Percentiles rank a stretch among this genome's conserved stretches.
Conservation (phyloP, 1,140 invertebrate genomes). For the Druon quercuslanigerum region DNA sequence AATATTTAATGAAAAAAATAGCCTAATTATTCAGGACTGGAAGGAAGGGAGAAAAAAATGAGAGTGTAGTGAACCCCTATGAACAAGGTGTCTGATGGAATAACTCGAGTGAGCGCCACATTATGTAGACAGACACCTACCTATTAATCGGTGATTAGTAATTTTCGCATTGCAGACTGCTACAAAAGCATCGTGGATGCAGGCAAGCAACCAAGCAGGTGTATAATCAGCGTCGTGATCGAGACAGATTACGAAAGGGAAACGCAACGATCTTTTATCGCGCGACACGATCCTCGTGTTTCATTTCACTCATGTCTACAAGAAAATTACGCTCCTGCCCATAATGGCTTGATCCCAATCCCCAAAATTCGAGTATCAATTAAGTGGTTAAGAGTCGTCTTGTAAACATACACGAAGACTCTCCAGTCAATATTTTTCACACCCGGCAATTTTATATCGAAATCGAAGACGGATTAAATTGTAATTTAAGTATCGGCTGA, state of each 20-base stretch:
- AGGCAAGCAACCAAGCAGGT: conserved; percentile 8
- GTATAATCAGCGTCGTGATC: conserved; percentile 29
- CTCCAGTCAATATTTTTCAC: too few relatives aligned
- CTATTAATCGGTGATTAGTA: conserved; percentile 31
- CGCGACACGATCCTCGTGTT: conserved; percentile 19
- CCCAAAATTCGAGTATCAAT: not conserved
- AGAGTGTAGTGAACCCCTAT: not conserved
- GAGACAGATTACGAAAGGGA: conserved; percentile 28
- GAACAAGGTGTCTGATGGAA: conserved; percentile 18
- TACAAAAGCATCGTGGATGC: conserved; percentile 8
- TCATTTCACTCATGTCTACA: not conserved
- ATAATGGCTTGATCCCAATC: not conserved
- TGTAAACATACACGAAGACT: not conserved
- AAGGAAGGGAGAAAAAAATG: not conserved
- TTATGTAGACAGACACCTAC: conserved; percentile 8
- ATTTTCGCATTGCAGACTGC: conserved; percentile 19
- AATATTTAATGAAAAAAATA: too few relatives aligned
- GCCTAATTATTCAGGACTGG: not conserved
- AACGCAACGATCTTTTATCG: conserved; percentile 31
- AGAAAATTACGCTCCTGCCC: not conserved
- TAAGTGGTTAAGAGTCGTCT: conserved; percentile 22
- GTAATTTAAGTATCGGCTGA: too few relatives aligned
- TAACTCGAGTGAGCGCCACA: conserved; percentile 21
- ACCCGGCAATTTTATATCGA: too few relatives aligned
- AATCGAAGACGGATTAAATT: too few relatives aligned